phyloP scores from a whole-genome alignment of 2,888 invertebrate genomes.

The Sclerodermus sp. region DNA sequence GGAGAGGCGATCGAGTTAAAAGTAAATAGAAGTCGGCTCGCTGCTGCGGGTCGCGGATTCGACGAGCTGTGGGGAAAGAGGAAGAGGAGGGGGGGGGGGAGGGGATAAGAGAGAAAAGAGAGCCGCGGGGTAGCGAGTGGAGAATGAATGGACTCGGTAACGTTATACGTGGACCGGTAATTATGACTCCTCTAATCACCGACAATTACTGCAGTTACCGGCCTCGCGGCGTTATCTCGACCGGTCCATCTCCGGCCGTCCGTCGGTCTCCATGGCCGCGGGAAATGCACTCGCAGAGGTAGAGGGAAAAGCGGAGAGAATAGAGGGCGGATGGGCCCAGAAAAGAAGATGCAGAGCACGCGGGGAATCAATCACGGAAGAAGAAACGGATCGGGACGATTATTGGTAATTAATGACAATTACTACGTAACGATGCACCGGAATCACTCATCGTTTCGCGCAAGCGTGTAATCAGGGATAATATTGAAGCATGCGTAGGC shows the following conservation, averaged over 20 bases:
- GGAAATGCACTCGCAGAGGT: conserved; percentile 8
- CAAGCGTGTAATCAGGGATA: conserved; percentile 9
- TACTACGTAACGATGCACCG: conserved; percentile 19
- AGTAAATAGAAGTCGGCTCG: too few relatives aligned
- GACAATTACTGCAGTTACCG: conserved; percentile 55
- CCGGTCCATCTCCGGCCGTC: conserved; percentile 42
- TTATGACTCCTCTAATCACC: conserved; percentile 56
- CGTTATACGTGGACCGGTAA: conserved; percentile 45
- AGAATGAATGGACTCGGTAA: conserved; percentile 47
- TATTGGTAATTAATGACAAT: conserved; percentile 26
- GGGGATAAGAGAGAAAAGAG: conserved; percentile 10
- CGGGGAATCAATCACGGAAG: conserved; percentile 19
- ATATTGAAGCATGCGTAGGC: not conserved
- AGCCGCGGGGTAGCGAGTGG: conserved; percentile 26
- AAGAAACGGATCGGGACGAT: conserved; percentile 13
- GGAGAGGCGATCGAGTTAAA: too few relatives aligned
- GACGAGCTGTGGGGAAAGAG: too few relatives aligned
- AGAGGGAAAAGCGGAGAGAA: conserved; percentile 14
- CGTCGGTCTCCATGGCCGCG: conserved; percentile 18
- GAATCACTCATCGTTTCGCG: conserved; percentile 21
- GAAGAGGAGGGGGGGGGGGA: too few relatives aligned
- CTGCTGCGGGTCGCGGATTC: too few relatives aligned
- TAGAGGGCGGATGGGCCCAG: conserved; percentile 1
- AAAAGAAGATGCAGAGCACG: conserved; percentile 1
- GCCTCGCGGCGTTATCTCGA: conserved; percentile 50